Evolutionary conservation across 2,888 invertebrate genomes (phyloP), one percentile per base, ranked within the genome.

Genomic region (Stenurella melanura): DNA sequence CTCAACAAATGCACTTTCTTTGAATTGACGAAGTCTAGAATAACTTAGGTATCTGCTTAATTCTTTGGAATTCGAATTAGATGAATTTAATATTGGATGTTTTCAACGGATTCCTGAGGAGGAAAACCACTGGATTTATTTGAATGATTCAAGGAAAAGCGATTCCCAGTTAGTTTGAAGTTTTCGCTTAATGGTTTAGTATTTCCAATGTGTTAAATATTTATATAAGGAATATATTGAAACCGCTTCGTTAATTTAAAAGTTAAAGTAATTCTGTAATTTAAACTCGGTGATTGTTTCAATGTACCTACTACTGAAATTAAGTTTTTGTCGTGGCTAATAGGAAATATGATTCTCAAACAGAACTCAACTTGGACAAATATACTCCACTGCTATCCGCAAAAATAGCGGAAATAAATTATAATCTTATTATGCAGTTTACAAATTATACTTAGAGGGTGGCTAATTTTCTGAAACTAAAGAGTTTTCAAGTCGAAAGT

Each of bases 11-110:
- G 69, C 34, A 57, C 34, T 17, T 56, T 26, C 57, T 57, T 69
- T 19, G 42, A 42, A 66, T 30, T 9, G 10, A 18, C 2, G 12
- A n/a, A 15, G 18, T 34, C 18, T 18, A 38, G 42, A 70, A 17
- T 58, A 69, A 67, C n/a, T 67, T 21, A 38, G 57, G 5, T 64
- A 60, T 34, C 38, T n/a, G 38, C 26, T 70, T 70, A 60, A 42
- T 60, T 58, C 60, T 42, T 70, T 15, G 60, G 15, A 50, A 60
- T 60, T 70, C 7, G 70, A 60, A 61, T 60, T 19, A 60, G 42
- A 67, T n/a, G 67, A 64, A 11, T 42, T 64, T 42, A 64, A 64
- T 42, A 64, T 21, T 42, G 42, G 12, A 63, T 63, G 38, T 17
- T 38, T 18, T 63, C 38, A n/a, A 38, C 11, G 2, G 30, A 38